Evolutionary conservation across 2,888 invertebrate genomes (phyloP).

Genomic region (Mesodorylaimus sp.): DNA sequence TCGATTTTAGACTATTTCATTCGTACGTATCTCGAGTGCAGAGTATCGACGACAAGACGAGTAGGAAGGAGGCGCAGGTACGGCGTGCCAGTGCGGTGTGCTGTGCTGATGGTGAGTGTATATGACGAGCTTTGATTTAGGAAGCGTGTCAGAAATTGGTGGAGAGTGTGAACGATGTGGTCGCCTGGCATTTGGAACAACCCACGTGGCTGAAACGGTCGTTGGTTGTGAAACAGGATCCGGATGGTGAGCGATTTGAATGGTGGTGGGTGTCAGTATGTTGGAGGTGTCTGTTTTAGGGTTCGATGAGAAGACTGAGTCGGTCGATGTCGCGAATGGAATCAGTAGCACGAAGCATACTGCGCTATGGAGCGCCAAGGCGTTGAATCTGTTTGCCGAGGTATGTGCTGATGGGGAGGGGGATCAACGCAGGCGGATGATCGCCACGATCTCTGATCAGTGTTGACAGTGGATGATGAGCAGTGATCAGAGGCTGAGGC

Average conservation of each 20-base stretch:
- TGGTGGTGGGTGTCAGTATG: background rate
- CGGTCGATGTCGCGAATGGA: background rate
- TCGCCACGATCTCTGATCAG: no score
- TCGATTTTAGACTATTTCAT: background rate
- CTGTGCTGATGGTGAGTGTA: no score
- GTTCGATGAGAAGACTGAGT: background rate
- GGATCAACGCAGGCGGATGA: no score
- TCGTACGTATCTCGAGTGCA: background rate
- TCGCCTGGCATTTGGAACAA: slow-evolving; percentile 72
- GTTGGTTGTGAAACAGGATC: slow-evolving; percentile 48
- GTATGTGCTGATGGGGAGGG: background rate
- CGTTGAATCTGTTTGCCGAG: background rate
- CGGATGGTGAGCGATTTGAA: background rate
- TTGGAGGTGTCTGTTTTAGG: background rate
- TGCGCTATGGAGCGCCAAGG: background rate
- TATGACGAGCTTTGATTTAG: slow-evolving; percentile 33
- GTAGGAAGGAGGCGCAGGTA: no score
- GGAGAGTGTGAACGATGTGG: slow-evolving; percentile 60
- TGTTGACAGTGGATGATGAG: no score
- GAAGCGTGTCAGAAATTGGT: slow-evolving; percentile 44
- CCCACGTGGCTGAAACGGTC: slow-evolving; percentile 69
- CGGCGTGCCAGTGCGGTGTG: no score
- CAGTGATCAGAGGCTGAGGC: no score
- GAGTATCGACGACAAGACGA: no score
- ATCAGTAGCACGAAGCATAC: background rate